Conservation (phyloP, 2,888 invertebrate genomes). For the Osedax frankpressi region DNA sequence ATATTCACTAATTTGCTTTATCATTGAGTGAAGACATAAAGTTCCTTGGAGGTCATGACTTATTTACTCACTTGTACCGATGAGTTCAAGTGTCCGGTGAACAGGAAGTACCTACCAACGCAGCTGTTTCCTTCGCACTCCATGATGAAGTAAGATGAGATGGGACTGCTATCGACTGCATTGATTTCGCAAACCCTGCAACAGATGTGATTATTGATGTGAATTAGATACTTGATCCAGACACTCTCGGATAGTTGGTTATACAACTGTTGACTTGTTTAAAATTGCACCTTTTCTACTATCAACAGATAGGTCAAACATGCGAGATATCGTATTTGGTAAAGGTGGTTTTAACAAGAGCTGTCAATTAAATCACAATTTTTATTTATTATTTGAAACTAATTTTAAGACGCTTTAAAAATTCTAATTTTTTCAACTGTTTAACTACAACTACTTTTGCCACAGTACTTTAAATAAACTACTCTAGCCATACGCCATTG, state of each 20-base stretch:
- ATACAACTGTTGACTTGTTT: background rate
- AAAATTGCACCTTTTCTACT: background rate
- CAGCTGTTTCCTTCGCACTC: slow-evolving; percentile 92
- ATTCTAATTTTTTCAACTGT: too few relatives aligned
- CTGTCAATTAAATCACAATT: too few relatives aligned
- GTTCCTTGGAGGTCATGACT: too few relatives aligned
- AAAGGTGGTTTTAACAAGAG: too few relatives aligned
- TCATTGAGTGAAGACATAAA: too few relatives aligned
- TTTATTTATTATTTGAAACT: too few relatives aligned
- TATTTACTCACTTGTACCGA: slow-evolving; percentile 35
- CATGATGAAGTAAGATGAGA: slow-evolving; percentile 88
- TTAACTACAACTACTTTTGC: too few relatives aligned
- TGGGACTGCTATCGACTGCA: slow-evolving; percentile 72
- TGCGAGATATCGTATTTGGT: background rate
- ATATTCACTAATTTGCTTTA: too few relatives aligned
- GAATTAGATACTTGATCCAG: background rate
- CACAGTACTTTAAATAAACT: too few relatives aligned
- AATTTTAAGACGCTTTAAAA: too few relatives aligned
- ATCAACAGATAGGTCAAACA: background rate
- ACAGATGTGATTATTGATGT: background rate
- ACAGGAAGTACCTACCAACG: slow-evolving; percentile 62
- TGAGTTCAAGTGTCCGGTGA: slow-evolving; percentile 45
- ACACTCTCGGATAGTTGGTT: background rate
- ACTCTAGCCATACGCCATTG: too few relatives aligned
- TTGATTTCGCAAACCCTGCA: slow-evolving; percentile 28